Evolutionary conservation across 2,888 invertebrate species (phyloP).

Genomic region (Pristionchus entomophagus): DNA sequence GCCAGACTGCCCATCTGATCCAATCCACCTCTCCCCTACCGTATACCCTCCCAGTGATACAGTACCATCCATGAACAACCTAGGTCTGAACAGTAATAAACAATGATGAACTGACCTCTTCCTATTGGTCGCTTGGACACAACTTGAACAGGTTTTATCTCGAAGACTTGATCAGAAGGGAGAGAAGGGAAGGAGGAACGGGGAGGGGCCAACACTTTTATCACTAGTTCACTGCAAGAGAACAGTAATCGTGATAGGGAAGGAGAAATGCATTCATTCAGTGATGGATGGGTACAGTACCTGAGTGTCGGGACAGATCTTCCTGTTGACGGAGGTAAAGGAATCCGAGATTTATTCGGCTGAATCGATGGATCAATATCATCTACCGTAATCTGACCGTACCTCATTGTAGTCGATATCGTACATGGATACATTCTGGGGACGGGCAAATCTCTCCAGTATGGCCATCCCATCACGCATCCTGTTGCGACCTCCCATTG

Average conservation of each 20-base stretch:
- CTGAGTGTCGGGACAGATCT: conserved; percentile 38
- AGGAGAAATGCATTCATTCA: too few species aligned
- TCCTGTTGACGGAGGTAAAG: background rate
- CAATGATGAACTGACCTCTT: conserved; percentile 24
- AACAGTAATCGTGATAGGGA: background rate
- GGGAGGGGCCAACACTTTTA: background rate
- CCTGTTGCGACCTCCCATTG: conserved; percentile 6
- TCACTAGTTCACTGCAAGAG: conserved; percentile 17
- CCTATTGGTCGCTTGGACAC: conserved; percentile 2
- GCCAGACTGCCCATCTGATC: conserved; percentile 16
- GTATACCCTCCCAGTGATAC: background rate
- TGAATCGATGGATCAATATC: background rate
- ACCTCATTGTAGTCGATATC: conserved; percentile 17
- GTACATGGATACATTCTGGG: conserved; percentile 35
- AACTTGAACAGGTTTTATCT: background rate
- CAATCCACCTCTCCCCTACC: background rate
- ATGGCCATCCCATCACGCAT: conserved; percentile 43
- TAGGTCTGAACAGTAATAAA: background rate
- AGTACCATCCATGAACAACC: background rate
- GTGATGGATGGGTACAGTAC: background rate
- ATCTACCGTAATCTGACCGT: background rate
- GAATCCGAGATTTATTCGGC: background rate
- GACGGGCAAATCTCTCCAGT: conserved; percentile 28
- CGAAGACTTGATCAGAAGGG: background rate
- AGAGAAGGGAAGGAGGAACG: background rate